Conservation (phyloP, 2,113 vertebrate genomes). For the Anhinga rufa region DNA sequence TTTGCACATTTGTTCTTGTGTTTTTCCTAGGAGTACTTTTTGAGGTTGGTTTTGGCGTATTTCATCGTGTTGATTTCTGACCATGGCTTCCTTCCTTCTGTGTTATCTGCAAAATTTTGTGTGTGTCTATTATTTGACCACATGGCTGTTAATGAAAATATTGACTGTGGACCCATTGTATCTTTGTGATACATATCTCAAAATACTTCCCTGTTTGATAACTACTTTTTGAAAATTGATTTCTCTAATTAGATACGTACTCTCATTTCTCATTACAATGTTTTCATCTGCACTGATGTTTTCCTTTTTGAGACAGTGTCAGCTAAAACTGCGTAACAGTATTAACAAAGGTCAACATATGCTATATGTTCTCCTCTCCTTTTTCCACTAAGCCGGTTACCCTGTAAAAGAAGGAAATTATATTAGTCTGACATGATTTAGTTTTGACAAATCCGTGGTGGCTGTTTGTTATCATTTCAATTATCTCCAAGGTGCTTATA, state of each 20-base stretch:
- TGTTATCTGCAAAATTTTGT: background rate
- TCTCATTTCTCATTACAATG: background rate
- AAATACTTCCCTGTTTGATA: background rate
- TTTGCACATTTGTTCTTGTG: background rate
- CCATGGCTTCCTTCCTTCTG: background rate
- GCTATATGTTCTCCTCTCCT: background rate
- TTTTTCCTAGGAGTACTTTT: background rate
- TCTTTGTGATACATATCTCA: background rate
- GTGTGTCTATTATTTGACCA: background rate
- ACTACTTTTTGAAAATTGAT: background rate
- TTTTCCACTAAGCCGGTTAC: background rate
- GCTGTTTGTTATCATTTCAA: constrained; percentile 22
- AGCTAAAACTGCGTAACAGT: background rate
- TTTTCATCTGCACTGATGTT: background rate
- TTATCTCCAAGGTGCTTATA: constrained; percentile 18
- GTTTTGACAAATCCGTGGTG: background rate
- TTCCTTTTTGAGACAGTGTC: background rate
- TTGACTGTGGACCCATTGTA: background rate
- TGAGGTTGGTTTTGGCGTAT: background rate
- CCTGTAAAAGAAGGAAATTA: background rate
- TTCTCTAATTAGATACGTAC: background rate
- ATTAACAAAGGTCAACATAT: background rate
- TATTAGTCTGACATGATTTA: background rate
- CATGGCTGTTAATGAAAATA: background rate
- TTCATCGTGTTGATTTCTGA: background rate